These are phyloP conservation scores for Enteromius afrohamiltoni DNA, from an alignment of 2,797 vertebrate species.

Conservation along the genomic window DNA sequence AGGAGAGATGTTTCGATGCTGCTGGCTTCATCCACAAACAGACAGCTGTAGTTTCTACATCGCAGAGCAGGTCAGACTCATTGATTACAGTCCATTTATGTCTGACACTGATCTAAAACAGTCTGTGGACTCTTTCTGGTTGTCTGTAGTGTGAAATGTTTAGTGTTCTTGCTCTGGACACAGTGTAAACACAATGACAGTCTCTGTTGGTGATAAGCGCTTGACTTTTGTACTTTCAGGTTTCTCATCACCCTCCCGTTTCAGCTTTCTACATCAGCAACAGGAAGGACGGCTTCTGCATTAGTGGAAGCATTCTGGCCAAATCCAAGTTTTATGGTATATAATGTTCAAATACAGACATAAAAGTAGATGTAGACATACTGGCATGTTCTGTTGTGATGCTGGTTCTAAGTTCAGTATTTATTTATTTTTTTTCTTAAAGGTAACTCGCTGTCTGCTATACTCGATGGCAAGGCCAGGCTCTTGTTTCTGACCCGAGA, in stretches of 20 bases:
- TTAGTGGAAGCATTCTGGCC: slow-evolving; percentile 92
- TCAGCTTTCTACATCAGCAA: slow-evolving; percentile 97
- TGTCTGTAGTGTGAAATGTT: background rate
- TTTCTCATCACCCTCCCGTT: slow-evolving; percentile 95
- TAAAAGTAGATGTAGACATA: too few relatives aligned
- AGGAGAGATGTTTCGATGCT: slow-evolving; percentile 95
- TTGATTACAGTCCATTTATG: background rate
- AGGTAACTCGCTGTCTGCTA: slow-evolving; percentile 96
- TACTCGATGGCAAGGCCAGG: slow-evolving; percentile 92
- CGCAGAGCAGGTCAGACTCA: slow-evolving; percentile 86
- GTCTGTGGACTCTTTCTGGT: background rate
- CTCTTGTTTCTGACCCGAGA: slow-evolving; percentile 85
- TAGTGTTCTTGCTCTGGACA: background rate
- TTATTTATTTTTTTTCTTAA: slow-evolving; percentile 27
- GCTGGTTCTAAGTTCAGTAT: slow-evolving; percentile 18
- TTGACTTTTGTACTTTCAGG: slow-evolving; percentile 72
- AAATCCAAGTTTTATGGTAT: slow-evolving; percentile 96
- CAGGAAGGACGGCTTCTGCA: slow-evolving; percentile 92
- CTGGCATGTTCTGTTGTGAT: background rate
- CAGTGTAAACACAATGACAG: background rate
- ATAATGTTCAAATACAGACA: background rate
- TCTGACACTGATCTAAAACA: background rate
- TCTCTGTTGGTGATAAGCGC: background rate
- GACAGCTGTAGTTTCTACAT: slow-evolving; percentile 96
- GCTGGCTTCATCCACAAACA: slow-evolving; percentile 92